Evolutionary conservation across 1,140 invertebrate genomes (phyloP).

Genomic region (Aethina tumida): DNA sequence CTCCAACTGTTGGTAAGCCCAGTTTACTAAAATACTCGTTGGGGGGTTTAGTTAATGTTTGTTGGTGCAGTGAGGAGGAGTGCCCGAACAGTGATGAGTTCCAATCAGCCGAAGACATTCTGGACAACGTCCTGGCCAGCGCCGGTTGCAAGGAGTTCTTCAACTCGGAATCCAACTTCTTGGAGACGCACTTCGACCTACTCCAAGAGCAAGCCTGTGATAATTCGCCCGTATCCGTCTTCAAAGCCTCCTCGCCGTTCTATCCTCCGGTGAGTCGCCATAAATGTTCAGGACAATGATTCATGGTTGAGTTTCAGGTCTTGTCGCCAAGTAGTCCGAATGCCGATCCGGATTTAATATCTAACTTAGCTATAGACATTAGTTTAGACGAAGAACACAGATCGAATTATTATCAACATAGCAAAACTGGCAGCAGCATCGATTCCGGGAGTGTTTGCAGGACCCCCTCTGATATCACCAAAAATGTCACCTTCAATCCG

Average conservation of each 20-base stretch:
- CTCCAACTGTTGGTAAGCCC: not conserved
- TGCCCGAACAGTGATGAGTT: slow-evolving; percentile 29
- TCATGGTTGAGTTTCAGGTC: slow-evolving; percentile 12
- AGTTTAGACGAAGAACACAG: slow-evolving; percentile 30
- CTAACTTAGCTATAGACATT: slow-evolving; percentile 35
- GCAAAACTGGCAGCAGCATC: slow-evolving; percentile 18
- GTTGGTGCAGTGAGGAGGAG: slow-evolving; percentile 10
- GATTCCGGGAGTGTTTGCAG: slow-evolving; percentile 30
- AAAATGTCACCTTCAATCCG: slow-evolving; percentile 36
- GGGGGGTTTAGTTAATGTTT: slow-evolving; percentile 3
- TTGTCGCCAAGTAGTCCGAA: slow-evolving; percentile 19
- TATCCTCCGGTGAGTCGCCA: slow-evolving; percentile 16
- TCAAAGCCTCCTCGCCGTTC: slow-evolving; percentile 10
- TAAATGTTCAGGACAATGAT: slow-evolving; percentile 1
- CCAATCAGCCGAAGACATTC: slow-evolving; percentile 37
- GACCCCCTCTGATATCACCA: slow-evolving; percentile 29
- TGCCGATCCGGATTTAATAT: slow-evolving; percentile 32
- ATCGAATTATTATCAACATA: slow-evolving; percentile 24
- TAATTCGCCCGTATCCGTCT: slow-evolving; percentile 13
- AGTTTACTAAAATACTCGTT: slow-evolving; percentile 9
- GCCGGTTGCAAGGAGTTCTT: slow-evolving; percentile 35
- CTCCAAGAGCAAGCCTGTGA: slow-evolving; percentile 15
- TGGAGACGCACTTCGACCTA: slow-evolving; percentile 31
- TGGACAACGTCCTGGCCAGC: slow-evolving; percentile 33
- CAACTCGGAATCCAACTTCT: slow-evolving; percentile 24